Conservation (phyloP, 1,140 invertebrate species). For the Zelostemma sp. region DNA sequence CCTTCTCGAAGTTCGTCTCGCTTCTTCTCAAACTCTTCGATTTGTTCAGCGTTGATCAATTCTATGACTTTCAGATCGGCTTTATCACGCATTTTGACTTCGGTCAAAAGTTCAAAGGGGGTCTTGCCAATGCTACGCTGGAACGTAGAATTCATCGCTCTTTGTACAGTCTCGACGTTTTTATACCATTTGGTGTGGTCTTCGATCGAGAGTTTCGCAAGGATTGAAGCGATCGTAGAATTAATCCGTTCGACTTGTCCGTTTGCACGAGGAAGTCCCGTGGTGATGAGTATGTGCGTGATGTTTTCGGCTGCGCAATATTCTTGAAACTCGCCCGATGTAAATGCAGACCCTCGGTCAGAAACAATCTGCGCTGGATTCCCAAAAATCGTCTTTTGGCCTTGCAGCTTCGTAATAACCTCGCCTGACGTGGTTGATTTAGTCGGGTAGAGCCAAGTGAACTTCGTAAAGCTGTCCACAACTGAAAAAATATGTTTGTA, state of each 20-base stretch:
- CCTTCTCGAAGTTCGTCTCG: slow-evolving; percentile 4
- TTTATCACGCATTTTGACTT: background rate
- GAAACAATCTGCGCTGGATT: slow-evolving; percentile 54
- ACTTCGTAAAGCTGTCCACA: background rate
- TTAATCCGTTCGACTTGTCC: slow-evolving; percentile 53
- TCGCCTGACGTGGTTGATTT: slow-evolving; percentile 29
- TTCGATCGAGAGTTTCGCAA: slow-evolving; percentile 40
- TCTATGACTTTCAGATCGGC: slow-evolving; percentile 8
- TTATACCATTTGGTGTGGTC: slow-evolving; percentile 55
- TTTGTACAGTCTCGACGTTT: slow-evolving; percentile 49
- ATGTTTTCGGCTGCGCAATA: slow-evolving; percentile 52
- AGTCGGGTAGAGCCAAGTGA: background rate
- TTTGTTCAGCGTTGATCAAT: slow-evolving; percentile 15
- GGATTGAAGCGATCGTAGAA: slow-evolving; percentile 31
- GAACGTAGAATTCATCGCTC: slow-evolving; percentile 44
- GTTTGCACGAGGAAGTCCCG: slow-evolving; percentile 52
- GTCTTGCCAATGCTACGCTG: slow-evolving; percentile 14
- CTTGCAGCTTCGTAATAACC: slow-evolving; percentile 25
- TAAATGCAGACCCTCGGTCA: slow-evolving; percentile 51
- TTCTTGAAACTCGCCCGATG: slow-evolving; percentile 30
- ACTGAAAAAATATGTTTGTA: background rate
- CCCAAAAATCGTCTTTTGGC: slow-evolving; percentile 48
- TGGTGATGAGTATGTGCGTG: slow-evolving; percentile 44
- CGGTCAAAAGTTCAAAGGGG: slow-evolving; percentile 13
- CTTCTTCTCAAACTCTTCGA: slow-evolving; percentile 3